Evolutionary conservation across 2,888 invertebrate species (phyloP), one percentile per base, ranked within the genome.

Genomic region (Lasius platythorax): DNA sequence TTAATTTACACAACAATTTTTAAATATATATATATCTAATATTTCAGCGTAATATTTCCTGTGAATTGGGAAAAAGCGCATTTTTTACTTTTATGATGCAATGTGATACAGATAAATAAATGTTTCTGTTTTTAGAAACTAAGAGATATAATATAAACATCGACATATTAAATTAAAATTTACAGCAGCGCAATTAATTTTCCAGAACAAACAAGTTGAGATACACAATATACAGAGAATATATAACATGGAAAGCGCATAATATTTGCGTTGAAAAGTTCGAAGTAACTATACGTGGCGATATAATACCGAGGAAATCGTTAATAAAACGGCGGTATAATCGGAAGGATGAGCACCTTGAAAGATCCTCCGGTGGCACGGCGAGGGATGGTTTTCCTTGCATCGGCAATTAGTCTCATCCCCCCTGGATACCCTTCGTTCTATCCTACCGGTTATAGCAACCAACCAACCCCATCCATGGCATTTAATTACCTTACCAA

Each of bases 401-500:
- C 94, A 93, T 93, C 90, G 93, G 93, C 94, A 94, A 94, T 94
- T 94, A 94, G 93, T 92, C 93, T 93, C 94, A 93, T 93, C 93
- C 93, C 92, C 90, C 88, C 87, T 88, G 91, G 91, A 93, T 93
- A 92, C 92, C 93, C 92, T 92, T 91, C 93, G 92, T 90, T 92
- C 92, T 91, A 91, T 92, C 93, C 92, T 91, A 89, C 92, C 92
- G 92, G 92, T 94, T 93, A 93, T 92, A 92, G 90, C 91, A 90
- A 91, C 90, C 91, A 90, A 91, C 90, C 93, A 92, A 93, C 94
- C 93, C 94, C 94, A 92, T 94, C 93, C 93, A 91, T 92, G 93
- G 94, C 93, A 94, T 94, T 94, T 94, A 94, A 94, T 94, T 94
- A 94, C 94, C 94, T 94, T 91, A 92, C 93, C 93, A 93, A 93